A percentile compares a stretch with the other conserved stretches of the same genome.
Conservation (phyloP, 2,797 vertebrate species). For the Tympanoctomys barrerae region DNA sequence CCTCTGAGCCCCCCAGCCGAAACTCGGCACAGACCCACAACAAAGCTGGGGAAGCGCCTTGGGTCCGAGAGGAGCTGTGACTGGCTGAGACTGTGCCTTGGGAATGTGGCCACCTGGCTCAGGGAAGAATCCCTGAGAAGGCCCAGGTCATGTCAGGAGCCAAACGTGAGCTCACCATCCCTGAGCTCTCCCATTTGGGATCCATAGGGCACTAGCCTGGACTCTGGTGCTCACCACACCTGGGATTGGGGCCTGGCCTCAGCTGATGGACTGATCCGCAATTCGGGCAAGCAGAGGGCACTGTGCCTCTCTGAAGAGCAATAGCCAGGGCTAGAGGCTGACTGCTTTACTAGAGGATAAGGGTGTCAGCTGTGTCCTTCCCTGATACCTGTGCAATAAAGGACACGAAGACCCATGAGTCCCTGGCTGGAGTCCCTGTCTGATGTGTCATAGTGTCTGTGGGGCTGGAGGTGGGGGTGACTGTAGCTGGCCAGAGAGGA, state of each 20-base stretch:
- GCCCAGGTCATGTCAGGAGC: background rate
- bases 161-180: background rate
- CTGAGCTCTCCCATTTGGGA: background rate
- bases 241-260: background rate
- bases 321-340: background rate
- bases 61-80: conserved; percentile 88
- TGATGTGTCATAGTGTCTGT: background rate
- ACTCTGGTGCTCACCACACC: background rate
- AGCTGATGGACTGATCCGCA: background rate
- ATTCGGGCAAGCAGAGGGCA: background rate
- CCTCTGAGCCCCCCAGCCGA: conserved; percentile 70
- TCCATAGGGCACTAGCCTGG: background rate
- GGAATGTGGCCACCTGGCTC: conserved; percentile 60
- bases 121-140: background rate
- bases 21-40: conserved; percentile 69
- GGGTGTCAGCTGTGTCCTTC: background rate
- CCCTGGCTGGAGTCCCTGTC: background rate
- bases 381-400: conserved; percentile 74
- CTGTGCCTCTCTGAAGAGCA: conserved; percentile 1
- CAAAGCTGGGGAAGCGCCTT: conserved; percentile 71
- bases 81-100: conserved; percentile 34
- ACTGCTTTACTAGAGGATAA: background rate
- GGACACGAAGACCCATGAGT: background rate
- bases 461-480: conserved; percentile 2
- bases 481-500: conserved; percentile 14